These are phyloP conservation scores for Peromyscus aztecus DNA, from an alignment of 2,797 vertebrate species.

Conservation along the genomic window DNA sequence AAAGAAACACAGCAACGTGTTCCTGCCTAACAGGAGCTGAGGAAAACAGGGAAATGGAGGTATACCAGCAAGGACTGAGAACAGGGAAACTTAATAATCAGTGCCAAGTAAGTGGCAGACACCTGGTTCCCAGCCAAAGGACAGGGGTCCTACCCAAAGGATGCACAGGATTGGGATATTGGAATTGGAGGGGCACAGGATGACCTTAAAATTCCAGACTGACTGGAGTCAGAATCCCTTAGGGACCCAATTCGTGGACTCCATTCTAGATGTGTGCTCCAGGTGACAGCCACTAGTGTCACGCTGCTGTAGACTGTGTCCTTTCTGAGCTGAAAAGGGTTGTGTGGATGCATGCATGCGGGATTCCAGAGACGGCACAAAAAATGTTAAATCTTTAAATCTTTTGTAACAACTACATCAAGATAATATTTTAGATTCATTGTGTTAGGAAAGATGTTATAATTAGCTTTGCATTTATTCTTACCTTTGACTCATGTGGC, in stretches of 20 bases:
- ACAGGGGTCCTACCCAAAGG: not conserved
- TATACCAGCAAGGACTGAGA: too few species aligned
- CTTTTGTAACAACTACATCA: not conserved
- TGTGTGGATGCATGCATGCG: not conserved
- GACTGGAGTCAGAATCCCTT: not conserved
- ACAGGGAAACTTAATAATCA: not conserved
- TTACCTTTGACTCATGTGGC: slow-evolving; percentile 44
- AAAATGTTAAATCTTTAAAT: not conserved
- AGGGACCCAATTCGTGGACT: too few species aligned
- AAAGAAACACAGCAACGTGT: not conserved
- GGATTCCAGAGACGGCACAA: not conserved
- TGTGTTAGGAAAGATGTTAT: not conserved
- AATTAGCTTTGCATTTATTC: slow-evolving; percentile 24
- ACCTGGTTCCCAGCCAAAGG: not conserved
- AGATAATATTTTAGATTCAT: not conserved
- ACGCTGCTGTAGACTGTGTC: accelerated
- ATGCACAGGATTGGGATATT: not conserved
- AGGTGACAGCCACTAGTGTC: accelerated
- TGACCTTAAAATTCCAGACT: not conserved
- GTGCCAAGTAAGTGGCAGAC: not conserved
- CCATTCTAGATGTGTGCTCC: not conserved
- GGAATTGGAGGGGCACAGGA: not conserved
- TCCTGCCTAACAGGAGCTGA: not conserved
- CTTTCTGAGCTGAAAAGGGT: not conserved
- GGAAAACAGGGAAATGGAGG: not conserved